These are phyloP conservation scores for Abrostola triplasia DNA, from an alignment of 2,888 invertebrate genomes.

Conservation along the genomic window DNA sequence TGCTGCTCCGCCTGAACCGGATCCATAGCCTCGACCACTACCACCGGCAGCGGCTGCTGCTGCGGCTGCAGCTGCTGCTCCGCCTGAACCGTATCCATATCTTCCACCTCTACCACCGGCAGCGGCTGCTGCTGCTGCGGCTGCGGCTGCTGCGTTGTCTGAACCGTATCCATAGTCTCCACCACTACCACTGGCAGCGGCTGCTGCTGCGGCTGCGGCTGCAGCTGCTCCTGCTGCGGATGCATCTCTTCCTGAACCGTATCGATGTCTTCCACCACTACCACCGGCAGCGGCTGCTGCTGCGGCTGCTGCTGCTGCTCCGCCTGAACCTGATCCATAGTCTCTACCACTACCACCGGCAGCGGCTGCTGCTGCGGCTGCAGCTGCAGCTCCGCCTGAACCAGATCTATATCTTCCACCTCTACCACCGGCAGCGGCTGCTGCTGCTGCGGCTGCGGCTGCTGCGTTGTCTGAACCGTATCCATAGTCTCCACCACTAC, in stretches of 20 bases:
- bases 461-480: background rate
- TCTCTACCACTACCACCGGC: background rate
- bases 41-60: background rate
- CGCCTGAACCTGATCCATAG: too few relatives aligned
- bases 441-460: background rate
- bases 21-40: background rate
- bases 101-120: background rate
- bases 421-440: background rate
- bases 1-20: background rate
- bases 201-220: slow-evolving; percentile 10
- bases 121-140: background rate
- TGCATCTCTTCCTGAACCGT: background rate
- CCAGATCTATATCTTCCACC: slow-evolving; percentile 3
- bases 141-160: slow-evolving; percentile 11
- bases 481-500: too few relatives aligned
- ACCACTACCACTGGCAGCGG: slow-evolving; percentile 16
- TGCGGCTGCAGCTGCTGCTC: slow-evolving; percentile 1
- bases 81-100: slow-evolving; percentile 13
- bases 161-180: background rate
- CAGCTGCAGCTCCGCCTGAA: background rate
- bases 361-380: background rate
- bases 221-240: slow-evolving; percentile 15
- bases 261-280: background rate
- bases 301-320: slow-evolving; percentile 1
- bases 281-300: too few relatives aligned